These are phyloP conservation scores for Psittacara wagleri DNA, from an alignment of 2,113 vertebrate genomes.

Conservation along the genomic window DNA sequence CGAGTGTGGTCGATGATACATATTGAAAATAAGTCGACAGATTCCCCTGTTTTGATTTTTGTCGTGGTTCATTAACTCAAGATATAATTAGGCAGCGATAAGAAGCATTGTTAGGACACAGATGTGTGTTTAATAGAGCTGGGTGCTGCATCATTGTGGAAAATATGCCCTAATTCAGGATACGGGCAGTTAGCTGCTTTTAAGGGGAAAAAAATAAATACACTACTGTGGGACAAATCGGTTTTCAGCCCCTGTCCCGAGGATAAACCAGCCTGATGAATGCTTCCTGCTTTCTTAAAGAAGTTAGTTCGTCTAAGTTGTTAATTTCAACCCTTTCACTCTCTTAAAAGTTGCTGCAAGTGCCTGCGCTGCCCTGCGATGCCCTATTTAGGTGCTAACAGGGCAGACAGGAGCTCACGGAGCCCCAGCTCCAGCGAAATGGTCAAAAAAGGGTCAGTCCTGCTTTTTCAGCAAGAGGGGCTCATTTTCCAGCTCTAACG, in stretches of 20 bases:
- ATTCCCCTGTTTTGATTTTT: constrained; percentile 55
- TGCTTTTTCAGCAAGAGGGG: constrained; percentile 36
- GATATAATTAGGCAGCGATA: constrained; percentile 33
- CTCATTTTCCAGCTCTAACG: constrained; percentile 37
- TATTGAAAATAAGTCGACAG: constrained; percentile 71
- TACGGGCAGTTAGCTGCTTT: neutral
- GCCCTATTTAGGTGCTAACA: constrained; percentile 31
- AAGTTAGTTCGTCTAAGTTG: constrained; percentile 3
- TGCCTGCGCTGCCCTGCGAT: constrained; percentile 9
- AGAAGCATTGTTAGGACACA: constrained; percentile 30
- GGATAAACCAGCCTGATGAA: neutral
- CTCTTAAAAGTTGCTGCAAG: constrained; percentile 33
- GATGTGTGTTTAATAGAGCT: constrained; percentile 24
- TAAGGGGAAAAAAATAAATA: neutral
- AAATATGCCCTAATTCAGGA: neutral
- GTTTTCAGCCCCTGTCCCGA: constrained; percentile 27
- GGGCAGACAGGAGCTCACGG: neutral
- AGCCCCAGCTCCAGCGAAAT: neutral
- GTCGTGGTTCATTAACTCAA: constrained; percentile 56
- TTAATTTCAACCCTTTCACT: constrained; percentile 26
- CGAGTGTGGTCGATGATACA: constrained; percentile 65
- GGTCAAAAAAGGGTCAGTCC: constrained; percentile 28
- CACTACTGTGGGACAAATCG: constrained; percentile 2
- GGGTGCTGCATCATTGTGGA: neutral
- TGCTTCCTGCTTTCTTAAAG: constrained; percentile 17